phyloP scores from a whole-genome alignment of 2,888 invertebrate species.

The Lithophane semibrunnea region DNA sequence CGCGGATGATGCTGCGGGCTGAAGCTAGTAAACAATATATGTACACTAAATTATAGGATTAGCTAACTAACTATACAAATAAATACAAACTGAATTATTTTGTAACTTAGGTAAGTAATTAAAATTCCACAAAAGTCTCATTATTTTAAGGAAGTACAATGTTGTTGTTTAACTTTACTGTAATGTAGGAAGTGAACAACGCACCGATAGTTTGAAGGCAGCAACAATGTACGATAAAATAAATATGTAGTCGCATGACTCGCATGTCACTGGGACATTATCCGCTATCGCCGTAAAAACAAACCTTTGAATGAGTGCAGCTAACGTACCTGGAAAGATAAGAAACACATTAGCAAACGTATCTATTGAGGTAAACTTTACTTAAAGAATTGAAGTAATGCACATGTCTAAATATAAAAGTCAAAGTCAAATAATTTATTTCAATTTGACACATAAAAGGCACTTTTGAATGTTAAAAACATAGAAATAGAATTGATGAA shows the following conservation, averaged over 20 bases:
- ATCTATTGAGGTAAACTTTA: background rate
- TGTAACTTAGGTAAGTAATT: background rate
- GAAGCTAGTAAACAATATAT: no score
- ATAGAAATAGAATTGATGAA: no score
- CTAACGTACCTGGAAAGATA: constrained; percentile 56
- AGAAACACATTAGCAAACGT: constrained; percentile 32
- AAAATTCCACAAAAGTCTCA: background rate
- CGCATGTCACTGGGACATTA: constrained; percentile 26
- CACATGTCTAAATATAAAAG: background rate
- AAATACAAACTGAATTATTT: background rate
- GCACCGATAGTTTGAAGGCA: constrained; percentile 1
- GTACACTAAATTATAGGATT: no score
- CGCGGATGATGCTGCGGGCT: no score
- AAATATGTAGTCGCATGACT: constrained; percentile 27
- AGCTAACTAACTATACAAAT: no score
- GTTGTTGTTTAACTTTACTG: background rate
- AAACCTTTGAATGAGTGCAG: constrained; percentile 35
- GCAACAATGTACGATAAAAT: constrained; percentile 16
- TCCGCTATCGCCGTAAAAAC: constrained; percentile 22
- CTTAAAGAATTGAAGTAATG: background rate
- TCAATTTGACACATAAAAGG: no score
- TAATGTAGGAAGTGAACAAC: background rate
- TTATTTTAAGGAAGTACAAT: background rate
- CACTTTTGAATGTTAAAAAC: no score
- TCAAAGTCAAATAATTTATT: background rate